Evolutionary conservation across 2,113 vertebrate genomes (phyloP).

Genomic region (Ptilorrhoa leucosticta): DNA sequence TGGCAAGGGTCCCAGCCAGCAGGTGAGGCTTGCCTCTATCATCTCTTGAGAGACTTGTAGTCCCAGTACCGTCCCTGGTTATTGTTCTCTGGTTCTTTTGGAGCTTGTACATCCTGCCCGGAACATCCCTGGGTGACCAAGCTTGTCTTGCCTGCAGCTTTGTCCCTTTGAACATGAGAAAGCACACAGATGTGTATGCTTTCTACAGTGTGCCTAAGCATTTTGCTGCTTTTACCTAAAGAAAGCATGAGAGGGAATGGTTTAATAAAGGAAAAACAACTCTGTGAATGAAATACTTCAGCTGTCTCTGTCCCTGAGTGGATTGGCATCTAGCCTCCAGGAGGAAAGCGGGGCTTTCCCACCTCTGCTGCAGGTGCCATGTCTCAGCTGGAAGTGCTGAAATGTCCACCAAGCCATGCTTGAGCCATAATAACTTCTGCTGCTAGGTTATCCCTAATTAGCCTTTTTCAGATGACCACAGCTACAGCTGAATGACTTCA

Average conservation of each 20-base stretch:
- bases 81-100: neutral
- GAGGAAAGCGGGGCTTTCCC: neutral
- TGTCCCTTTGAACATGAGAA: neutral
- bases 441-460: neutral
- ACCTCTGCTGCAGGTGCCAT: rapidly evolving
- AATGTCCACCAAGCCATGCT: neutral
- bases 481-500: neutral
- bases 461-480: neutral
- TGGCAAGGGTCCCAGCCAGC: rapidly evolving
- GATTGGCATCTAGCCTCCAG: neutral
- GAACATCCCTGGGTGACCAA: neutral
- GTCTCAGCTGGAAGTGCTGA: neutral
- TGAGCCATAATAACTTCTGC: neutral
- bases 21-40: neutral
- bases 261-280: neutral
- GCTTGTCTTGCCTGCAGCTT: neutral
- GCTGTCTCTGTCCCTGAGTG: rapidly evolving
- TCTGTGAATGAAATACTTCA: neutral
- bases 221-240: neutral
- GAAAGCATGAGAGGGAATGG: neutral
- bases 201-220: neutral
- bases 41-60: neutral
- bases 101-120: neutral
- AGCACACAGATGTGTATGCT: neutral
- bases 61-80: neutral